These are phyloP conservation scores for Plebejus argus DNA, from an alignment of 2,888 invertebrate genomes.

Conservation along the genomic window DNA sequence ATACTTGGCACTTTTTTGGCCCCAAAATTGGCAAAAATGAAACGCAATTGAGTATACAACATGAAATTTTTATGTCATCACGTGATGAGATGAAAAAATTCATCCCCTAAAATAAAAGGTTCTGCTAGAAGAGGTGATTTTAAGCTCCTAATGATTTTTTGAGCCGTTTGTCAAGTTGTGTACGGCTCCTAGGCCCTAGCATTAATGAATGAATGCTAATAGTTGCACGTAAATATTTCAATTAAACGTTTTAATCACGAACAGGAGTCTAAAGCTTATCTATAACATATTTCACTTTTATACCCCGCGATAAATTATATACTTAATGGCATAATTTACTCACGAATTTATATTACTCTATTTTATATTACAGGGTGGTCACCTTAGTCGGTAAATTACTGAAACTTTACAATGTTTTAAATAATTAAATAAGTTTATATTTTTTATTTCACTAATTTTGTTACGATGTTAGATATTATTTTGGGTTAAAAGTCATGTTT, in stretches of 20 bases:
- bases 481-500: background rate
- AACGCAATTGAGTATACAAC: too few relatives aligned
- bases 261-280: slow-evolving; percentile 22
- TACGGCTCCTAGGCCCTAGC: background rate
- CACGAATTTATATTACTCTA: slow-evolving; percentile 28
- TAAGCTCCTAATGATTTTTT: too few relatives aligned
- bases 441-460: slow-evolving; percentile 1
- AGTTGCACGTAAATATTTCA: slow-evolving; percentile 27
- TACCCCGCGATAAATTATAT: slow-evolving; percentile 13
- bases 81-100: too few relatives aligned
- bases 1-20: too few relatives aligned
- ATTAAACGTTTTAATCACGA: slow-evolving; percentile 31
- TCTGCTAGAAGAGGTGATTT: too few relatives aligned
- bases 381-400: slow-evolving; percentile 9
- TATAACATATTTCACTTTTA: slow-evolving; percentile 24
- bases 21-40: too few relatives aligned
- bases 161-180: background rate
- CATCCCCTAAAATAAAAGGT: too few relatives aligned
- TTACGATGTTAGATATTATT: background rate
- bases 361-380: slow-evolving; percentile 20
- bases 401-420: slow-evolving; percentile 1
- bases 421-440: slow-evolving; percentile 24
- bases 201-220: slow-evolving; percentile 21
- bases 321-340: slow-evolving; percentile 30
- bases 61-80: too few relatives aligned